Base-by-base conservation (phyloP, 30 jellyfish, hydroid and myxozoan genomes). In the Pelagia noctiluca region DNA sequence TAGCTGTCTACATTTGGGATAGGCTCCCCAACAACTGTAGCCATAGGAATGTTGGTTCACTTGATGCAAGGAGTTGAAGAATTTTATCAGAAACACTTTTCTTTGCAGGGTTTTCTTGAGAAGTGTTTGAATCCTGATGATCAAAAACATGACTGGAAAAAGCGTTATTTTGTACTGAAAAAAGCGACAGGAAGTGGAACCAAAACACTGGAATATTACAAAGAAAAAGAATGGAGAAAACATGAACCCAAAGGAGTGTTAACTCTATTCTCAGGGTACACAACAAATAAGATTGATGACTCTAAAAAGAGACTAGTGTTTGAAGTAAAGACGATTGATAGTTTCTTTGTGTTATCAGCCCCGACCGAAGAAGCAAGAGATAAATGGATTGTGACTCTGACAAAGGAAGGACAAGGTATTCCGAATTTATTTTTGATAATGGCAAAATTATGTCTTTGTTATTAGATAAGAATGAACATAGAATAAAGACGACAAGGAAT, bases 161-260 rank as follows among this genome's bases (percentile, higher is more conserved):
- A 77, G 75, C 86, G 97, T 7, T 80, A 70, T 53, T 88, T 88
- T 80, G 97, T 88, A 1, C 57, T 88, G 86, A 88, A 65, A 36
- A 88, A 74, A 50, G 92, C 97, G 13, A 82, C 74, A 16, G 97
- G 97, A 28, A 80, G 97, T 71, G 97, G 93, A 2, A 80, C 90
- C 1, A 87, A 69, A 36, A 79, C 90, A 2, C 68, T 88, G 8
- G 97, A 88, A 73, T 88, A 88, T 63, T 88, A 80, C 81, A 88
- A 88, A 38, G 97, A 88, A 25, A 75, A 88, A 35, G 90, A 88
- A 37, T 88, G 97, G 97, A 79, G 82, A 75, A 72, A 86, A 48
- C 93, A 66, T 22, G 97, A 88, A 53, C 97, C 97, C 19, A 88
- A 88, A 81, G 97, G 97, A 13, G 93, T 88, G 1, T 71, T 88